Base-by-base conservation (phyloP, 2,113 vertebrate genomes). In the Phyllopteryx taeniolatus region DNA sequence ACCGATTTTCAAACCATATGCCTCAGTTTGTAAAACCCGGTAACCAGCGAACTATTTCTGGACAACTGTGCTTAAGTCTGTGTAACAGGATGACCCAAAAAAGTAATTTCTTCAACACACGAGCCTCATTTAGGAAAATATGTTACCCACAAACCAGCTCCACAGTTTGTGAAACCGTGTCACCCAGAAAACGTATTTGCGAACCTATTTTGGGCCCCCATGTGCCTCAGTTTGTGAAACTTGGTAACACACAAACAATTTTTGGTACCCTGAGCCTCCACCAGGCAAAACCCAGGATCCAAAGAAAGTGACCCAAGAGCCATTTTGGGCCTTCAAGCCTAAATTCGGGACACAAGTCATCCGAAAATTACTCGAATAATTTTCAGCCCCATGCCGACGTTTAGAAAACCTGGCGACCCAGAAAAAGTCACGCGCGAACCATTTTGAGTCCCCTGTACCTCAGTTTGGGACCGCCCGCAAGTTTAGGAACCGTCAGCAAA, bases 401-500 rank as follows among this genome's bases (percentile, higher is more conserved):
- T 20, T 1, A 56, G 53, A 10, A n/a, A 56, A 56, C 20, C 53
- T 11, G 53, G 17, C 3, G 19, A 53, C 51, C 8, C 51, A 13
- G 5, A 20, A 8, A 20, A 47, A 53, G 8, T 8, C 53, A 11
- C 10, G 4, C 14, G 31, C 5, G 31, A 35, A 61, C 7, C 31
- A 61, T 35, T 61, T 61, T 13, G 14, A 17, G 59, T 14, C 15
- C 31, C 27, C 31, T 6, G 27, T 19, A 15, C 31, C 59, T 61
- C 59, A 33, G 56, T 59, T 59, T 59, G 56, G 56, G n/a, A 59
- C 14, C 56, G 22, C 13, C 22, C 22, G 27, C 22, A 12, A 59
- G 22, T 31, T 59, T 59, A 27, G 42, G 42, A 12, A 65, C 72
- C 74, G 79, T 83, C 77, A 79, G 72, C 71, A 65, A 1, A 78